Base-by-base conservation (phyloP, 2,888 invertebrate genomes). In the Petrolisthes manimaculis region DNA sequence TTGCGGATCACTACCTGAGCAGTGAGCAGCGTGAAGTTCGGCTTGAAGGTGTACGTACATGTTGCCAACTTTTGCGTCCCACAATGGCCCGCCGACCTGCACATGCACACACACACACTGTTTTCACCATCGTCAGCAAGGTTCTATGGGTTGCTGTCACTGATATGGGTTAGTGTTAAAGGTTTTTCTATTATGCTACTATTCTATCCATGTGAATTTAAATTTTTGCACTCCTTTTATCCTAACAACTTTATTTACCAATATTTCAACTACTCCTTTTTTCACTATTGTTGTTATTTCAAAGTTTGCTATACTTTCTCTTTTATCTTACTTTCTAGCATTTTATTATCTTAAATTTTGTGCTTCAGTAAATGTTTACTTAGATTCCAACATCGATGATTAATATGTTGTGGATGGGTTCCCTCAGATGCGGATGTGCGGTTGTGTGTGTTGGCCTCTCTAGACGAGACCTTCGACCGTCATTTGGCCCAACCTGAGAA, bases 401-500 rank as follows among this genome's bases (percentile, higher is more conserved):
- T 71, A 71, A n/a, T 24, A 21, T 9, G 8, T 69, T 71, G n/a
- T 71, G n/a, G 8, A 9, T 37, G 24, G 51, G n/a, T 18, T n/a
- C 37, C 24, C 67, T 14, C 82, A 93, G 99, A 99, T 93, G 95
- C 97, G 74, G 97, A 98, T 93, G 98, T 99, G 0, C 95, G 99
- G 8, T 96, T 97, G 92, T 96, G 97, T 94, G 99, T 99, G 0
- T 94, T 99, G 54, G 96, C 96, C 90, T 98, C 98, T 0, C 94
- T 99, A 51, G 97, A 97, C 92, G 96, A 96, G 91, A 96, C 96
- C 37, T 99, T 99, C 93, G 98, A 99, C 92, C 96, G 95, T 55
- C 98, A 99, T 93, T 94, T 99, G 86, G 99, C 99, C 0, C 99
- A 99, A 93, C 97, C 99, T 0, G 98, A 99, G 93, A 98, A 98